Conservation (phyloP, 1,140 invertebrate species). For the Temnothorax longispinosus region DNA sequence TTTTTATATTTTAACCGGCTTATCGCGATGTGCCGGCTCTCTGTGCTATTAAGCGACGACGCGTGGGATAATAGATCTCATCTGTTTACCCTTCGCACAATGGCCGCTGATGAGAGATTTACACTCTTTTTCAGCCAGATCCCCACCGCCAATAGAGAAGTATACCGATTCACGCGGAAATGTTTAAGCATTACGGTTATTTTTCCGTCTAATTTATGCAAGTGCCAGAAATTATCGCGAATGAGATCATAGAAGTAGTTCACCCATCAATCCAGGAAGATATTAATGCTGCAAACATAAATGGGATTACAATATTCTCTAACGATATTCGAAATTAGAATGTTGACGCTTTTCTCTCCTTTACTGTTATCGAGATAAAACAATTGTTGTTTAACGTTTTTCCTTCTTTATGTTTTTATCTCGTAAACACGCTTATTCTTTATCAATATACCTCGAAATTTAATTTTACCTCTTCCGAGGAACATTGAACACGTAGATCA, state of each 20-base stretch:
- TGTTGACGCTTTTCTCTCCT: neutral
- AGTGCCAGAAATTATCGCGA: neutral
- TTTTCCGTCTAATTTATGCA: neutral
- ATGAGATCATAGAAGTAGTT: neutral
- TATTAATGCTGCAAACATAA: neutral
- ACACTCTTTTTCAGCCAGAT: slow-evolving; percentile 24
- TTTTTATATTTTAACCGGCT: slow-evolving; percentile 52
- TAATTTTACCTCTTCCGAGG: neutral
- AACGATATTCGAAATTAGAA: neutral
- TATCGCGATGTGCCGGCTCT: slow-evolving; percentile 38
- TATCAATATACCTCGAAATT: neutral
- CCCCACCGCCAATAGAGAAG: neutral
- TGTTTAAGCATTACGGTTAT: slow-evolving; percentile 11
- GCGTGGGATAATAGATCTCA: slow-evolving; percentile 61
- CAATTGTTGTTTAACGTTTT: neutral
- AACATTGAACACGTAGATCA: neutral
- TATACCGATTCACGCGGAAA: slow-evolving; percentile 18
- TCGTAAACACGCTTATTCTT: neutral
- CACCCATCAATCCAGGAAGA: neutral
- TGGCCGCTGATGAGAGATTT: slow-evolving; percentile 15
- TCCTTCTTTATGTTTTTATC: neutral
- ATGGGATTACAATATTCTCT: neutral
- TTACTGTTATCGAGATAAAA: neutral
- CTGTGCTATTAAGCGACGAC: slow-evolving; percentile 56
- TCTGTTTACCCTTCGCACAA: slow-evolving; percentile 44